Percentiles rank a stretch among this genome's conserved stretches.
Evolutionary conservation across 2,113 vertebrate species (phyloP).

Genomic region (Neolamprologus sp.): DNA sequence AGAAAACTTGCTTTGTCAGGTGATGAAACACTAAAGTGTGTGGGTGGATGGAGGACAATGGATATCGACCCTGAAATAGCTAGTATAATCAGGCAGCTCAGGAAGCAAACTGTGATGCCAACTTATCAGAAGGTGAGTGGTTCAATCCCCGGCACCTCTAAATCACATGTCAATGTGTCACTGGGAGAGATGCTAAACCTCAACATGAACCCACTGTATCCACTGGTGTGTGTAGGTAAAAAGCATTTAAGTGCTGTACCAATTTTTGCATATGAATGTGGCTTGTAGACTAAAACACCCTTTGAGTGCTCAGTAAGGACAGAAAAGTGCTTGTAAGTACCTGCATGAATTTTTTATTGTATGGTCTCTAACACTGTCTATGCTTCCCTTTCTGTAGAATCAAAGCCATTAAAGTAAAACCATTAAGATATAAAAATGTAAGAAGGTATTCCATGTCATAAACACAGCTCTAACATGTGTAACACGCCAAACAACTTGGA

Average conservation of each 20-base stretch:
- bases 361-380: neutral
- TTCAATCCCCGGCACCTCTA: neutral
- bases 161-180: neutral
- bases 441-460: neutral
- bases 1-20: neutral
- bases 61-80: neutral
- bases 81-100: neutral
- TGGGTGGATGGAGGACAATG: neutral
- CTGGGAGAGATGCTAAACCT: neutral
- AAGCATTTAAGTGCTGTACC: neutral
- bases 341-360: neutral
- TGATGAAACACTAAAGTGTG: neutral
- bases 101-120: neutral
- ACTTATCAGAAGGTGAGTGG: neutral
- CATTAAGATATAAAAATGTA: neutral
- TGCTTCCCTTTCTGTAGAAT: neutral
- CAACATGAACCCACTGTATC: neutral
- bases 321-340: neutral
- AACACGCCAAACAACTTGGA: accelerated
- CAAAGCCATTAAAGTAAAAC: neutral
- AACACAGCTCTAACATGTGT: neutral
- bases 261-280: neutral
- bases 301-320: neutral
- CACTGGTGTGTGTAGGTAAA: neutral
- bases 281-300: neutral